phyloP scores from a whole-genome alignment of 2,888 invertebrate genomes.

The Tineola bisselliella region DNA sequence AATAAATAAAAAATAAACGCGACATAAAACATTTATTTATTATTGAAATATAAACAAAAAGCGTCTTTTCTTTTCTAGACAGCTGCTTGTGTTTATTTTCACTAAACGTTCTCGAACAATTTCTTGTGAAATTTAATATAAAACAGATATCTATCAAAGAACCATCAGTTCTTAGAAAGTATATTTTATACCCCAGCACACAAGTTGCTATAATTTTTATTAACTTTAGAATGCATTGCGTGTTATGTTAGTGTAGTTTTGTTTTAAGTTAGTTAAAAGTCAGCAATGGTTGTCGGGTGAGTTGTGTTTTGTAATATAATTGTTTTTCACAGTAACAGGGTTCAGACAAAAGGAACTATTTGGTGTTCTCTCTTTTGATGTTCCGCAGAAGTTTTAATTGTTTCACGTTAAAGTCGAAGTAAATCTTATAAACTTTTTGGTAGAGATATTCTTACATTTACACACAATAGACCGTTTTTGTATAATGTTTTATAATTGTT shows the following conservation, averaged over 20 bases:
- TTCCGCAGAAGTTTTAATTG: slow-evolving; percentile 9
- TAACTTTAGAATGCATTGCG: not conserved
- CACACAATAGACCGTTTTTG: not conserved
- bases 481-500: no score
- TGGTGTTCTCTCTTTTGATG: slow-evolving; percentile 8
- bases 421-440: not conserved
- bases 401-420: slow-evolving; percentile 12
- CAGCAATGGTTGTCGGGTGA: not conserved
- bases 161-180: not conserved
- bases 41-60: no score
- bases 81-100: no score
- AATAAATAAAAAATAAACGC: no score
- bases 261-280: not conserved
- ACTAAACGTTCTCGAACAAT: no score
- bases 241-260: not conserved
- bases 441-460: slow-evolving; percentile 1
- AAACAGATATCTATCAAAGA: not conserved
- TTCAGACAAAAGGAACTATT: slow-evolving; percentile 10
- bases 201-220: not conserved
- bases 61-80: no score
- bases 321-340: not conserved
- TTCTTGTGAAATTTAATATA: not conserved
- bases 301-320: not conserved
- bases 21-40: no score
- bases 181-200: not conserved